Evolutionary conservation across 1,140 invertebrate species (phyloP).

Genomic region (Caerostris extrusa): DNA sequence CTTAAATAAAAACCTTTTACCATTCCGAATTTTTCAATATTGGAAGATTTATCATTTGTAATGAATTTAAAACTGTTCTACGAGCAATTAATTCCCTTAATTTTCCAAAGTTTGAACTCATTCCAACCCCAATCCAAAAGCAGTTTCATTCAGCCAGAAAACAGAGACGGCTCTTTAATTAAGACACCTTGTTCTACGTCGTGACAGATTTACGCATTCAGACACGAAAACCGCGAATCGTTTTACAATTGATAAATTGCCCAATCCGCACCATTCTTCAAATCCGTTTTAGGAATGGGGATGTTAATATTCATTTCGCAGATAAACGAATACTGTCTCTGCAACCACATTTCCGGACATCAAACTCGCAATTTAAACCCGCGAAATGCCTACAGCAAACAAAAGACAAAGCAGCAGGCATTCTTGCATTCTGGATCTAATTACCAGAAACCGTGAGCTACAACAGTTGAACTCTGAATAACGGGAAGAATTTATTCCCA

Average conservation of each 20-base stretch:
- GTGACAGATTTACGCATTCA: background rate
- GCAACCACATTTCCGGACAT: background rate
- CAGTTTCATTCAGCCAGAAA: no score
- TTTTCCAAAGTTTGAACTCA: no score
- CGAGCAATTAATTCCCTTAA: no score
- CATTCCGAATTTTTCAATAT: no score
- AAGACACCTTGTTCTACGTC: no score
- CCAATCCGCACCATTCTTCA: background rate
- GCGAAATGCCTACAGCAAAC: background rate
- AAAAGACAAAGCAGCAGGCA: background rate
- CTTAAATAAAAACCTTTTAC: no score
- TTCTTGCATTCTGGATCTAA: background rate
- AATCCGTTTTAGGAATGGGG: background rate
- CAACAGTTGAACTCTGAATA: background rate
- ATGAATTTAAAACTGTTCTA: no score
- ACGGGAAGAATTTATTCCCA: background rate
- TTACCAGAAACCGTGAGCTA: conserved; percentile 5
- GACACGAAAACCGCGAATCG: background rate
- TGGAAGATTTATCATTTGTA: no score
- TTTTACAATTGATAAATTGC: background rate
- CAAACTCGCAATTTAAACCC: background rate
- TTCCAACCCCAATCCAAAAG: no score
- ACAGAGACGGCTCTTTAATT: no score
- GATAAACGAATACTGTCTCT: background rate
- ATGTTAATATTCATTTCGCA: background rate